Evolutionary conservation across 2,113 vertebrate species (phyloP).

Genomic region (Lanius ludovicianus): DNA sequence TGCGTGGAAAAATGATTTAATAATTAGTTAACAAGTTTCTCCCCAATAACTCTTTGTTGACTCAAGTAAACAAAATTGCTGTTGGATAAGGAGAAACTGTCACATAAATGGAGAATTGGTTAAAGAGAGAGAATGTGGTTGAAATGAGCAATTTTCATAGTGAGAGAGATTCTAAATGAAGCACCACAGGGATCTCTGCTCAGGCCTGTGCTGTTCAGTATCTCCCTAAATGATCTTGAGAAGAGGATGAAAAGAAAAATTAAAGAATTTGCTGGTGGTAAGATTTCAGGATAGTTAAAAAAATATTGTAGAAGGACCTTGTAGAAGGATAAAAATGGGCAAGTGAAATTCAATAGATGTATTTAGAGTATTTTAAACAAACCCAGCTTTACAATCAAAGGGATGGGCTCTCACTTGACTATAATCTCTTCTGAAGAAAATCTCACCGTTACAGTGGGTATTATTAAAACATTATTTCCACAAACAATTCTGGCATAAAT

Average conservation of each 20-base stretch:
- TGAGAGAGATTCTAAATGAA: background rate
- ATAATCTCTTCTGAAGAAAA: background rate
- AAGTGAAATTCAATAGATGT: background rate
- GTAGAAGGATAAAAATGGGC: background rate
- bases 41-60: background rate
- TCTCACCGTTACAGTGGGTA: background rate
- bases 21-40: background rate
- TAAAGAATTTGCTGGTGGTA: background rate
- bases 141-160: background rate
- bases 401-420: background rate
- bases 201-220: background rate
- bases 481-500: background rate
- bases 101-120: background rate
- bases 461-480: background rate
- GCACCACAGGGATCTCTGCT: background rate
- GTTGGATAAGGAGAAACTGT: background rate
- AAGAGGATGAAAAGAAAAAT: background rate
- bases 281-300: background rate
- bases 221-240: background rate
- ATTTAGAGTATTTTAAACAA: background rate
- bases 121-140: background rate
- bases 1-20: background rate
- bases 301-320: background rate
- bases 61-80: background rate
- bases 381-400: background rate